phyloP scores from a whole-genome alignment of 2,888 invertebrate species.

The Lamproptera curius region DNA sequence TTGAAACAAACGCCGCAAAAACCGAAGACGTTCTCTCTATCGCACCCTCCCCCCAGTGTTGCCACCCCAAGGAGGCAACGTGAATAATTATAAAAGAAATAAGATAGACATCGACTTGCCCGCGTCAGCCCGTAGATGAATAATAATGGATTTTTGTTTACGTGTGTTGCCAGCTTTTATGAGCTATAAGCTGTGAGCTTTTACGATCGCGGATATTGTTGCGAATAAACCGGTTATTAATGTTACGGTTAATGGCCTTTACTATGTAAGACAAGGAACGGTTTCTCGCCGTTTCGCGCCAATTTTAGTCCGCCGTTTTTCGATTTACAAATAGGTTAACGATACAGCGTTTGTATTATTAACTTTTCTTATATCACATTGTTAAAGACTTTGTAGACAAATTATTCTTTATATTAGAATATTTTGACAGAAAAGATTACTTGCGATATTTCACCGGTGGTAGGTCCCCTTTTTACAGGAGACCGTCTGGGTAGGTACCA shows the following conservation, averaged over 20 bases:
- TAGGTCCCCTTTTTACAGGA: too few relatives aligned
- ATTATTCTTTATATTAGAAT: too few relatives aligned
- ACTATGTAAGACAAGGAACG: constrained; percentile 18
- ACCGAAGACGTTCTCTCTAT: constrained; percentile 73
- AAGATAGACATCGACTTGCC: constrained; percentile 76
- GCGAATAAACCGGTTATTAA: constrained; percentile 52
- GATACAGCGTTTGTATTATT: too few relatives aligned
- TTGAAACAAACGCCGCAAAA: constrained; percentile 78
- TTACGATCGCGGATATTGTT: constrained; percentile 54
- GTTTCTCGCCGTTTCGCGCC: constrained; percentile 6
- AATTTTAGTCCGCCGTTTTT: constrained; percentile 8
- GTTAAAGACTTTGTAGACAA: too few relatives aligned
- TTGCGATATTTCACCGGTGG: too few relatives aligned
- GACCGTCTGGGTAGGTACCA: too few relatives aligned
- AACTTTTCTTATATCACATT: too few relatives aligned
- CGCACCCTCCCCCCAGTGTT: constrained; percentile 41
- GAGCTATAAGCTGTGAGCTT: constrained; percentile 45
- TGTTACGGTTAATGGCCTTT: constrained; percentile 25
- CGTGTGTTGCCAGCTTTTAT: constrained; percentile 61
- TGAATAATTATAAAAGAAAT: constrained; percentile 79
- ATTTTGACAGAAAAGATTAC: too few relatives aligned
- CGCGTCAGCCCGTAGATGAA: constrained; percentile 72
- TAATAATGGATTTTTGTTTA: constrained; percentile 74
- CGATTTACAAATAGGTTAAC: not conserved
- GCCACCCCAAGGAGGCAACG: constrained; percentile 52